phyloP scores from a whole-genome alignment of 2,888 invertebrate species.

The Papilio demoleus region DNA sequence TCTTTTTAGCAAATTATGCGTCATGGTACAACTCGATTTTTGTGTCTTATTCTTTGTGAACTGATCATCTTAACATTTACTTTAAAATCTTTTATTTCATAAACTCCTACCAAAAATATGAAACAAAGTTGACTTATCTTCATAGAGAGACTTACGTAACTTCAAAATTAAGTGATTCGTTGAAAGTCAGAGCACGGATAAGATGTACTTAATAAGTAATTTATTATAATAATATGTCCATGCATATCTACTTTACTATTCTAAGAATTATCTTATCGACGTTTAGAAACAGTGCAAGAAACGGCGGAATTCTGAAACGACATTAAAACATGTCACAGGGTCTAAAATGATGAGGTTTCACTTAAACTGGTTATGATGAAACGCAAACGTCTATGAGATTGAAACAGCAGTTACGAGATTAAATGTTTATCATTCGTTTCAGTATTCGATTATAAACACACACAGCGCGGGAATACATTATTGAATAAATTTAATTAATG shows the following conservation, averaged over 20 bases:
- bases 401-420: no score
- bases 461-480: neutral
- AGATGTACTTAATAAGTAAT: neutral
- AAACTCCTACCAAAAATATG: no score
- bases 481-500: slow-evolving; percentile 14
- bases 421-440: no score
- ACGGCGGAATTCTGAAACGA: no score
- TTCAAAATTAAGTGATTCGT: neutral
- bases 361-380: no score
- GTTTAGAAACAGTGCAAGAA: neutral
- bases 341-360: no score
- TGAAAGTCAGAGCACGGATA: neutral
- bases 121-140: no score
- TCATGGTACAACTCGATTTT: slow-evolving; percentile 1
- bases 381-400: no score
- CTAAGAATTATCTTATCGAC: slow-evolving; percentile 9
- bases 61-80: neutral
- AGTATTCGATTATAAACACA: no score
- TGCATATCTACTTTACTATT: neutral
- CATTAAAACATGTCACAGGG: no score
- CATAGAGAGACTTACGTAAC: neutral
- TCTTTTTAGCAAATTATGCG: neutral
- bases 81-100: no score
- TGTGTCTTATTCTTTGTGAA: neutral
- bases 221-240: neutral